Conservation (phyloP, 2,797 vertebrate species). For the Onychomys leucogaster region DNA sequence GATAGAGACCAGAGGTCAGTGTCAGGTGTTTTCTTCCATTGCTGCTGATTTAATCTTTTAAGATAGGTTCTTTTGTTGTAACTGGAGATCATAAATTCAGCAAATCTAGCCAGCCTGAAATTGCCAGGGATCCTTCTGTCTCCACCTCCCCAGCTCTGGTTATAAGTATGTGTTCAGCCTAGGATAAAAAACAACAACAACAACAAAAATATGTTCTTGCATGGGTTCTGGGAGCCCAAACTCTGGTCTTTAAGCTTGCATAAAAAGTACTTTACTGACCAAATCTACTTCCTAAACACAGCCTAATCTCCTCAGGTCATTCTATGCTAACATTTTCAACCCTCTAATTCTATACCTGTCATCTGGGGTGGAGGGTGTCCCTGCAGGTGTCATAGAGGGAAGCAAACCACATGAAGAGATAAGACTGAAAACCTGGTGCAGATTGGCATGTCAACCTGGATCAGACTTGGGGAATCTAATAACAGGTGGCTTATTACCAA, state of each 20-base stretch:
- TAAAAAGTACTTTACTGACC: neutral
- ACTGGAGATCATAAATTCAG: neutral
- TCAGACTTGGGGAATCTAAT: neutral
- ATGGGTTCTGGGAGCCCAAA: neutral
- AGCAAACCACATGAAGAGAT: neutral
- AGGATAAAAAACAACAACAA: neutral
- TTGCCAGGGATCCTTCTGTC: too few relatives aligned
- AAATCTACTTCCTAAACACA: neutral
- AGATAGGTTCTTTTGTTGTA: neutral
- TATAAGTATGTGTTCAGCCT: neutral
- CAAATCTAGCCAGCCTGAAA: neutral
- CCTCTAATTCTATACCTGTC: neutral
- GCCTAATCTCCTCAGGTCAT: neutral
- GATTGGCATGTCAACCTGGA: neutral
- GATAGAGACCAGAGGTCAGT: neutral
- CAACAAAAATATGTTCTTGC: neutral
- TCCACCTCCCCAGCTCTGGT: neutral
- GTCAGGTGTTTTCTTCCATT: neutral
- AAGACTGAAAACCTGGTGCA: neutral
- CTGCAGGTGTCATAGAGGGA: neutral
- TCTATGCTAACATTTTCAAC: neutral
- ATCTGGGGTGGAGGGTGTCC: neutral
- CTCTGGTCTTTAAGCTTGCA: neutral
- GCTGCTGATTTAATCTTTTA: neutral
- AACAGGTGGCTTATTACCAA: neutral